These are phyloP conservation scores for Vultur gryphus DNA, from an alignment of 2,797 vertebrate genomes.

Conservation along the genomic window DNA sequence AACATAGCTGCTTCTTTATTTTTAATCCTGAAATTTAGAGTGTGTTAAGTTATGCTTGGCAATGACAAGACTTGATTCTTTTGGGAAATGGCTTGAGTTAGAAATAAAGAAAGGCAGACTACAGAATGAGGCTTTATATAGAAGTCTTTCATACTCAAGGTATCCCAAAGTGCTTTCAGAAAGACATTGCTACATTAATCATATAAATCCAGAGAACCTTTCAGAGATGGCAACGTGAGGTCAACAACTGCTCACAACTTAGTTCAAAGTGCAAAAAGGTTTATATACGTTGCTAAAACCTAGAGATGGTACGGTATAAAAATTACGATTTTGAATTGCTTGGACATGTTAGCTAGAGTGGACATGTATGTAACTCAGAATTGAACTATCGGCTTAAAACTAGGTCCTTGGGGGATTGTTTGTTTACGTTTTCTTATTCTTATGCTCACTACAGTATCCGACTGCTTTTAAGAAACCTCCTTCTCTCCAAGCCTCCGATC, in stretches of 20 bases:
- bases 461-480: neutral
- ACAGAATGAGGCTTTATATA: neutral
- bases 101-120: neutral
- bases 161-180: neutral
- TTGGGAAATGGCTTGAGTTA: neutral
- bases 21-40: neutral
- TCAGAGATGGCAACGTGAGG: neutral
- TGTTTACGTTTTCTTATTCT: neutral
- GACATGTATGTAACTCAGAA: neutral
- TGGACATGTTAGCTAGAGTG: neutral
- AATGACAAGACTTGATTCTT: neutral
- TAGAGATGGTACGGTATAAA: neutral
- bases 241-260: neutral
- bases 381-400: neutral
- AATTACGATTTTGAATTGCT: neutral
- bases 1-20: neutral
- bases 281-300: neutral
- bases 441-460: fast-evolving
- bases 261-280: neutral
- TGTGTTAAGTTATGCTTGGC: neutral
- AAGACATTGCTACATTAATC: neutral
- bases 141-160: neutral
- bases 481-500: neutral
- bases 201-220: neutral
- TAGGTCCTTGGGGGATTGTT: neutral